phyloP scores from a whole-genome alignment of 2,797 vertebrate genomes.

The Uromys caudimaculatus region DNA sequence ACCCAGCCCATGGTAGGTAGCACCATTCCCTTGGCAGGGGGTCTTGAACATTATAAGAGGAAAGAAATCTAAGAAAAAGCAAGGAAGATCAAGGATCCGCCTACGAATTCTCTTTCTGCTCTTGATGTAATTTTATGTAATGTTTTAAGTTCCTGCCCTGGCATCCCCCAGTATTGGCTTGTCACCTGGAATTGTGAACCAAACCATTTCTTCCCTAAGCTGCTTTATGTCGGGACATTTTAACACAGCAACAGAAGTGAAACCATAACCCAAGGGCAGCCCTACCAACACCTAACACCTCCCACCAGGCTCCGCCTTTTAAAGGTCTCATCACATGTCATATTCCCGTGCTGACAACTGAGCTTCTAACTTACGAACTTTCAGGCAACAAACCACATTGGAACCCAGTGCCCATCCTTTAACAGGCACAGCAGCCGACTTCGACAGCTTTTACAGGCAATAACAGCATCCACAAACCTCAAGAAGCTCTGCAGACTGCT shows the following conservation, averaged over 20 bases:
- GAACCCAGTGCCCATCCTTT: background rate
- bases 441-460: background rate
- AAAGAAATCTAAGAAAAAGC: background rate
- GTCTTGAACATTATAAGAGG: background rate
- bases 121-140: background rate
- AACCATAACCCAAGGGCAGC: background rate
- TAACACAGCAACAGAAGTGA: background rate
- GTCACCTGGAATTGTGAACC: background rate
- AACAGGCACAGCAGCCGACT: background rate
- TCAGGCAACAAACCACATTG: background rate
- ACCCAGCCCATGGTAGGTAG: background rate
- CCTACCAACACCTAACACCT: background rate
- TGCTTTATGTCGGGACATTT: background rate
- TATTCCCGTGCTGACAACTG: background rate
- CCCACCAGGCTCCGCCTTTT: background rate
- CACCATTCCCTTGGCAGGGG: background rate
- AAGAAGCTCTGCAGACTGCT: background rate
- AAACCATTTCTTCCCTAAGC: background rate
- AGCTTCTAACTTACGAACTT: background rate
- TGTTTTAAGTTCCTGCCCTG: background rate
- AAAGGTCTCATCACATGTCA: background rate
- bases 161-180: background rate
- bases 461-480: background rate
- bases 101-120: background rate
- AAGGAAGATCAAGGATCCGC: background rate